A percentile compares a stretch with the other conserved stretches of the same genome.
These are phyloP conservation scores for Trypoxylus dichotomus DNA, from an alignment of 1,140 invertebrate species.

Conservation along the genomic window DNA sequence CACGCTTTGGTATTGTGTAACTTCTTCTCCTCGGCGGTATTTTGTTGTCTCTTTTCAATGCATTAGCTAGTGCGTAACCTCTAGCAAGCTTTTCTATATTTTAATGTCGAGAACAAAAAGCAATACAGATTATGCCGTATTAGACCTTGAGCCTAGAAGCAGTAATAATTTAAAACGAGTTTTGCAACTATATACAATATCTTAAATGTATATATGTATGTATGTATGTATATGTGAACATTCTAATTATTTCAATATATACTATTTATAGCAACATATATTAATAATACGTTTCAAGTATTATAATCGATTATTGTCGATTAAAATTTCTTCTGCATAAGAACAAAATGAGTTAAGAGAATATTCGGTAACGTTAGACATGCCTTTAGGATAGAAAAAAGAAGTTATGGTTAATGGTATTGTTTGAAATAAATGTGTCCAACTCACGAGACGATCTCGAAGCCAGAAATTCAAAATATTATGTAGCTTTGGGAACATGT, in stretches of 20 bases:
- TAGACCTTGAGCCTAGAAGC: conserved; percentile 17
- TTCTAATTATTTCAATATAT: background rate
- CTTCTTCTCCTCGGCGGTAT: background rate
- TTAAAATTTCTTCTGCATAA: background rate
- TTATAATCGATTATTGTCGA: background rate
- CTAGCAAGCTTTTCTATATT: background rate
- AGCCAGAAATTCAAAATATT: too few species aligned
- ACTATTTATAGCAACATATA: background rate
- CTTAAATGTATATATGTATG: background rate
- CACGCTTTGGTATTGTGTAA: background rate
- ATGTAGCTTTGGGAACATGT: too few species aligned
- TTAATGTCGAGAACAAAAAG: conserved; percentile 8
- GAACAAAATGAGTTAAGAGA: background rate
- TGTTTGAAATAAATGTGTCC: too few species aligned
- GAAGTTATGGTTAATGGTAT: too few species aligned
- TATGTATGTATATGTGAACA: background rate
- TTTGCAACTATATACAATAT: conserved; percentile 13
- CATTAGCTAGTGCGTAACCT: background rate
- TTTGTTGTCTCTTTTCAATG: background rate
- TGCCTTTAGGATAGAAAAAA: too few species aligned
- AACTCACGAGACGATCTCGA: too few species aligned
- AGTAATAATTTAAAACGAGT: conserved; percentile 8
- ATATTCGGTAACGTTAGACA: background rate
- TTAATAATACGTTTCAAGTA: background rate
- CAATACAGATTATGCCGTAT: conserved; percentile 9